Base-by-base conservation (phyloP, 2,113 vertebrate species). In the Engraulis encrasicolus region DNA sequence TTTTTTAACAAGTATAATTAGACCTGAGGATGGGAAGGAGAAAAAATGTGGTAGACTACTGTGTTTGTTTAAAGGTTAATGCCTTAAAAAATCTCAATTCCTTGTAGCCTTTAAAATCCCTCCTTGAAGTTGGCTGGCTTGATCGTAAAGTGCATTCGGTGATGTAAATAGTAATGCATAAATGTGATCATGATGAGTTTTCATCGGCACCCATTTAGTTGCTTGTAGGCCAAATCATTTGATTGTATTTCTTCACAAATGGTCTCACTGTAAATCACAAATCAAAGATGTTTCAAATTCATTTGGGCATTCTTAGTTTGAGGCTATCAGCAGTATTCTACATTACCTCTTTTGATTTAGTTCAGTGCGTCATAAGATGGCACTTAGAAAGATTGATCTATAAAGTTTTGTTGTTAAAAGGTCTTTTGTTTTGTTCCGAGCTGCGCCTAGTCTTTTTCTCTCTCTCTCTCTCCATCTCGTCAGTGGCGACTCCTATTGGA, bases 51-150 rank as follows among this genome's bases (percentile, higher is more conserved):
- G 31, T 74, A 74, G 23, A 74, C 66, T 74, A 74, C 66, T 74
- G 66, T 14, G 18, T 74, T 27, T 66, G n/a, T 27, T n/a, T 74
- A 15, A 31, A 74, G 66, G 66, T 36, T 34, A 74, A 74, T 31
- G 66, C 23, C 66, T 74, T 74, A 74, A 74, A n/a, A 34, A 17
- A 17, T 74, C 66, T 74, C 11, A 34, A 17, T 74, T 74, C 66
- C 27, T 74, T 34, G 66, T 74, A 74, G 66, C 66, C 66, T 74
- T 74, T 17, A 74, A n/a, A 74, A 23, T 74, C 66, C 31, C 58
- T 66, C 7, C 5, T 15, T 74, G 23, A 36, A 74, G 66, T 74
- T 74, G 27, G 66, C 66, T 74, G 66, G 66, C 66, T 31, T 6
- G 40, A 5, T n/a, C 52, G 19, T 61, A 61, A 61, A 61, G 20